Percentiles rank a stretch among this genome's conserved stretches.
phyloP scores from a whole-genome alignment of 2,113 vertebrate genomes.

The Rhinolophus sinicus region DNA sequence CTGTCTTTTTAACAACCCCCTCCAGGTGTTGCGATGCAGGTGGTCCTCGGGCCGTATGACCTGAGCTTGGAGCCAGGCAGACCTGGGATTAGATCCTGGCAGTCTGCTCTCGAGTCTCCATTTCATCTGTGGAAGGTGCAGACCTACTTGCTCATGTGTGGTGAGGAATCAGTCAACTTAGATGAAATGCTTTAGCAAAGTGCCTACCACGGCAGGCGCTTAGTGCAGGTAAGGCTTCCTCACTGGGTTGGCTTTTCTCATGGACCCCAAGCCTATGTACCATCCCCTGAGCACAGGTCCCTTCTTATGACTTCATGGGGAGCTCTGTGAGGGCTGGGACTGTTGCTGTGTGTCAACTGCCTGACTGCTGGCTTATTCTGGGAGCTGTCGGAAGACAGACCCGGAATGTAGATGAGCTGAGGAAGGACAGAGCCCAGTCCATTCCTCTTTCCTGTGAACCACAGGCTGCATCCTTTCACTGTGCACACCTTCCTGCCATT shows the following conservation, averaged over 20 bases:
- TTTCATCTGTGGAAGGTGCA: not conserved
- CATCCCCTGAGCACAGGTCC: not conserved
- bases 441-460: not conserved
- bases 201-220: not conserved
- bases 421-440: not conserved
- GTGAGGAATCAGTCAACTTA: not conserved
- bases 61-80: not conserved
- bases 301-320: not conserved
- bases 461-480: not conserved
- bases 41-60: not conserved
- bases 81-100: not conserved
- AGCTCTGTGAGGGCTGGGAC: not conserved
- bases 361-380: not conserved
- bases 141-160: not conserved
- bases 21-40: not conserved
- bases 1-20: not conserved
- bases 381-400: not conserved
- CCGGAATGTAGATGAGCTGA: not conserved
- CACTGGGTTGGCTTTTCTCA: not conserved
- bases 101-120: not conserved
- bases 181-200: not conserved
- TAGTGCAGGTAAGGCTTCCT: too few species aligned
- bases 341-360: not conserved
- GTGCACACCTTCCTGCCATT: not conserved
- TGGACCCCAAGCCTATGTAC: fast-evolving